A percentile compares a stretch with the other conserved stretches of the same genome.
Evolutionary conservation across 2,888 invertebrate genomes (phyloP).

Genomic region (Pseudococcus jackbeardsleyi): DNA sequence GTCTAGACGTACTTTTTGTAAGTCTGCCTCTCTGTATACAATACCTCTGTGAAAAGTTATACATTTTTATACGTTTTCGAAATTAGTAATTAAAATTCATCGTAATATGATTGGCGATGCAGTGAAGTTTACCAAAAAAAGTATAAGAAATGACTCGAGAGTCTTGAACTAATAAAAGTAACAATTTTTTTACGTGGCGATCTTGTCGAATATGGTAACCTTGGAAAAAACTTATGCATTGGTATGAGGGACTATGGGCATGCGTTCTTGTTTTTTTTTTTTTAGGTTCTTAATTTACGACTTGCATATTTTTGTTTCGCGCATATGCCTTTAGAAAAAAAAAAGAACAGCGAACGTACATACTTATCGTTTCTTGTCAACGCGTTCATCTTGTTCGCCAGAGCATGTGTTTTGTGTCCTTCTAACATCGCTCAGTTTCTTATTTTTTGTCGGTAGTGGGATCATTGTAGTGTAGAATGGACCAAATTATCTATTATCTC

Average conservation of each 20-base stretch:
- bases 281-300: background rate
- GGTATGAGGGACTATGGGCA: background rate
- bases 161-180: background rate
- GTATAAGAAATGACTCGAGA: background rate
- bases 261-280: too few species aligned
- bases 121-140: background rate
- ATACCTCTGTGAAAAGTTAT: background rate
- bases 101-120: background rate
- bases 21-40: background rate
- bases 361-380: conserved; percentile 1
- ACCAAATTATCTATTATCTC: too few species aligned
- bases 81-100: conserved; percentile 1
- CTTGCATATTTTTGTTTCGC: background rate
- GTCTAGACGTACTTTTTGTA: background rate
- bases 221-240: background rate
- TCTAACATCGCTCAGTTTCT: background rate
- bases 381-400: background rate
- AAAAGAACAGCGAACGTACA: background rate
- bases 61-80: background rate
- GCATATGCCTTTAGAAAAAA: background rate
- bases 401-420: background rate
- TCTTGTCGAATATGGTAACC: background rate
- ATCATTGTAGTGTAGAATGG: background rate
- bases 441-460: background rate
- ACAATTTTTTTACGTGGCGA: background rate